These are phyloP conservation scores for Thaumatotibia leucotreta DNA, from an alignment of 1,140 invertebrate genomes.

Conservation along the genomic window DNA sequence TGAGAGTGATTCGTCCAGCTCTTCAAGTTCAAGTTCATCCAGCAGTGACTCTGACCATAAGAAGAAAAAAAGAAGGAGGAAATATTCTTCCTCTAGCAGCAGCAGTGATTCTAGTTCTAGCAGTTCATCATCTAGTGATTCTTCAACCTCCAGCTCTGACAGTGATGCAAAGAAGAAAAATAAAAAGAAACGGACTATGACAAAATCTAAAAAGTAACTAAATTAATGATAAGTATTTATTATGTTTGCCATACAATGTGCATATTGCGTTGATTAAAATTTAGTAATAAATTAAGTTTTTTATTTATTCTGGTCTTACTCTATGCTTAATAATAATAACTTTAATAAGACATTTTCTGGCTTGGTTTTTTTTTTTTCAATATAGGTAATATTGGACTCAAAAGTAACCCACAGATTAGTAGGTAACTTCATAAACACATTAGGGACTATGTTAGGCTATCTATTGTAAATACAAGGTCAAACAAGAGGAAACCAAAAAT, in stretches of 20 bases:
- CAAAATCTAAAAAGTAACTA: slow-evolving; percentile 34
- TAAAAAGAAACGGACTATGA: slow-evolving; percentile 34
- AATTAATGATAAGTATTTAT: slow-evolving; percentile 20
- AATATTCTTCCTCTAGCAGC: slow-evolving; percentile 48
- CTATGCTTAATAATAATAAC: too few species aligned
- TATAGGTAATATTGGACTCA: too few species aligned
- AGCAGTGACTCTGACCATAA: slow-evolving; percentile 44
- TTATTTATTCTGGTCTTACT: not conserved
- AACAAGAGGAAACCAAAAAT: too few species aligned
- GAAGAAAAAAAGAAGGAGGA: slow-evolving; percentile 49
- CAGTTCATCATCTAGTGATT: slow-evolving; percentile 43
- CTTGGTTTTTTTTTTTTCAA: too few species aligned
- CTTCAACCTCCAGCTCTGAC: slow-evolving; percentile 33
- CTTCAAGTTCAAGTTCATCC: slow-evolving; percentile 55
- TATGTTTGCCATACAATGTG: not conserved
- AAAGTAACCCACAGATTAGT: too few species aligned
- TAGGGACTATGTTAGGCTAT: too few species aligned
- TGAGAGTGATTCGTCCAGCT: slow-evolving; percentile 48
- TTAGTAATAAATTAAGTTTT: not conserved
- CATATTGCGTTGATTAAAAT: slow-evolving; percentile 2
- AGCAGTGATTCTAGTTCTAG: slow-evolving; percentile 31
- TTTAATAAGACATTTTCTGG: too few species aligned
- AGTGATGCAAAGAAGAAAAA: slow-evolving; percentile 40
- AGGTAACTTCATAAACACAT: too few species aligned
- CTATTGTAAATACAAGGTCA: too few species aligned